These are phyloP conservation scores for Geodia barretti DNA, from an alignment of 37 sponge, comb jelly and placozoan genomes.

Conservation along the genomic window DNA sequence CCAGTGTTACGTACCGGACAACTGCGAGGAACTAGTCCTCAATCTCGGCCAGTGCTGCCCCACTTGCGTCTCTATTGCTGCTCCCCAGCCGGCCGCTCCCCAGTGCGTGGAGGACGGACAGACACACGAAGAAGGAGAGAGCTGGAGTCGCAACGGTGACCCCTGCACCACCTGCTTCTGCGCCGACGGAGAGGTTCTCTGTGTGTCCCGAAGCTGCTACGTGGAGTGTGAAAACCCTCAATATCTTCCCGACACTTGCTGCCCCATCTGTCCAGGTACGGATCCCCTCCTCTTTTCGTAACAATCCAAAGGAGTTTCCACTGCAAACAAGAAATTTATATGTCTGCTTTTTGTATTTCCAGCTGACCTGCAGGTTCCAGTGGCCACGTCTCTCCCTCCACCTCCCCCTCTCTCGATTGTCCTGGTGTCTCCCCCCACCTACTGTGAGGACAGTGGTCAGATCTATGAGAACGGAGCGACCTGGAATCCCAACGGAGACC, in stretches of 20 bases:
- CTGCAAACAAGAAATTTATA: no score
- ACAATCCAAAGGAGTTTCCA: no score
- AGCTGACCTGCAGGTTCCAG: neutral
- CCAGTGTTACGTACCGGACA: neutral
- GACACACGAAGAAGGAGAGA: neutral
- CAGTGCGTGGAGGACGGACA: neutral
- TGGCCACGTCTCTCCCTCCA: neutral
- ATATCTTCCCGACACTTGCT: neutral
- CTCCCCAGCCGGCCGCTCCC: neutral
- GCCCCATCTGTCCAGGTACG: slow-evolving; percentile 28
- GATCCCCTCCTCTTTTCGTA: neutral
- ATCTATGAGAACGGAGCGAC: neutral
- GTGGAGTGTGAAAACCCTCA: slow-evolving; percentile 1
- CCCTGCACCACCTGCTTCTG: neutral
- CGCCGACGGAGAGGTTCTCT: neutral
- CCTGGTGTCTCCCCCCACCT: neutral
- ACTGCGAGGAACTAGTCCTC: neutral
- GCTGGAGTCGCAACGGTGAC: neutral
- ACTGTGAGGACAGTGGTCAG: neutral
- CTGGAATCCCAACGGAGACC: neutral
- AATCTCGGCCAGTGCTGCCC: neutral
- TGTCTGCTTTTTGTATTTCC: no score
- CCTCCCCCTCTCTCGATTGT: neutral
- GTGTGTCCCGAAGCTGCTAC: neutral
- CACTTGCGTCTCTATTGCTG: neutral